Evolutionary conservation across 92 coral and sea anemone species (phyloP).

Genomic region (Meandrina meandrites): DNA sequence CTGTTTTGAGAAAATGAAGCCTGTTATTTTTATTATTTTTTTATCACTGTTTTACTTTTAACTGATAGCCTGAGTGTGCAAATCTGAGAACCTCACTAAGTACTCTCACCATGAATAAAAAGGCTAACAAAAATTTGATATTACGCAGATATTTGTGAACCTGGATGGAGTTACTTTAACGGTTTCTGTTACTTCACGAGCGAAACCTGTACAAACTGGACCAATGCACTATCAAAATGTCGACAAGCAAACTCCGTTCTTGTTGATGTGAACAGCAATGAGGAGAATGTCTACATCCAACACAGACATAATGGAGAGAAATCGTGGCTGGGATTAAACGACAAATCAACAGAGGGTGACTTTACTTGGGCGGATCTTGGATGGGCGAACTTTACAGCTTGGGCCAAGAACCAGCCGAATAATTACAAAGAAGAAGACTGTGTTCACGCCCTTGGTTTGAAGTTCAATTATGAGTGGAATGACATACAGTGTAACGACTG

Average conservation of each 20-base stretch:
- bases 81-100: too few species aligned
- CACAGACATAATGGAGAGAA: background rate
- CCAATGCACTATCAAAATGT: background rate
- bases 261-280: background rate
- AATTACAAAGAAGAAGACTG: background rate
- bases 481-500: background rate
- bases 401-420: background rate
- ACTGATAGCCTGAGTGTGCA: background rate
- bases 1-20: too few species aligned
- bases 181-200: conserved; percentile 5
- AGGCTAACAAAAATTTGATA: background rate
- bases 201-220: background rate
- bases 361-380: background rate
- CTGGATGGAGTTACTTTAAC: background rate
- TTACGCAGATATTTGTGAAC: background rate
- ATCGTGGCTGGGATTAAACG: background rate
- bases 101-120: background rate
- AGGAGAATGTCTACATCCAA: background rate
- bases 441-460: background rate
- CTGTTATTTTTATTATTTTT: too few species aligned
- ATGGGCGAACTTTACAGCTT: background rate
- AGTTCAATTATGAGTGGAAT: background rate
- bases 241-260: background rate
- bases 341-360: conserved; percentile 12
- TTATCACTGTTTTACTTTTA: background rate